Base-by-base conservation (phyloP, 2,888 invertebrate species). In the Drosophila flavopinicola region DNA sequence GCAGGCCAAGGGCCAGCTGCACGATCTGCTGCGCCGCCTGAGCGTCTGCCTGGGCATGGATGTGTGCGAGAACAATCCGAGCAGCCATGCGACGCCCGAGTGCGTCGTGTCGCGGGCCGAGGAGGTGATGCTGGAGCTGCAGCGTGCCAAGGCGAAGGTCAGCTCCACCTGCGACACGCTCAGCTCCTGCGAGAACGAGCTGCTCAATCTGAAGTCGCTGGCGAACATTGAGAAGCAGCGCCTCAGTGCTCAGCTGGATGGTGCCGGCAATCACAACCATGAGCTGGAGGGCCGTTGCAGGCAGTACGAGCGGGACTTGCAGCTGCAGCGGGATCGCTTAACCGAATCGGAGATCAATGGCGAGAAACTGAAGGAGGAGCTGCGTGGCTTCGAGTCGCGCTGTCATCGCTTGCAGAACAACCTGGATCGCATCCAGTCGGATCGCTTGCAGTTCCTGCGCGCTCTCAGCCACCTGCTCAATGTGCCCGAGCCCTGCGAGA, bases 401-500 rank as follows among this genome's bases (percentile, higher is more conserved):
- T 91, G 91, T 17, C 91, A 91, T 82, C 90, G 91, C 0, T 48
- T 91, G 44, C 91, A 91, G 57, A 89, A 80, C 37, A 90, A 87
- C 53, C 52, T 91, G 53, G 91, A 91, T 73, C 89, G 91, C 17
- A 86, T 78, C 10, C 91, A 91, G 66, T 88, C 85, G 17, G 91
- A 91, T 79, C 90, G 91, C 0, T 52, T 91, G 63, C 90, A 90
- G 53, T 91, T 91, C 52, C 68, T 91, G 20, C 79, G 91, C 9
- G 84, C 78, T 3, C 54, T 91, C 3, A 89, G 91, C 5, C 87
- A 89, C 30, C 73, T 89, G 91, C 60, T 91, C 0, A 95, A 95
- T 88, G 93, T 95, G 6, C 94, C 96, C 3, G 96, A 96, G 84
- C 94, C 96, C 0, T 93, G 95, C 57, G 96, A 96, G 89, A 93